Evolutionary conservation across 64 coral and sea anemone genomes (phyloP), one percentile per base, ranked within the genome.

Genomic region (Stichodactyla helianthus): DNA sequence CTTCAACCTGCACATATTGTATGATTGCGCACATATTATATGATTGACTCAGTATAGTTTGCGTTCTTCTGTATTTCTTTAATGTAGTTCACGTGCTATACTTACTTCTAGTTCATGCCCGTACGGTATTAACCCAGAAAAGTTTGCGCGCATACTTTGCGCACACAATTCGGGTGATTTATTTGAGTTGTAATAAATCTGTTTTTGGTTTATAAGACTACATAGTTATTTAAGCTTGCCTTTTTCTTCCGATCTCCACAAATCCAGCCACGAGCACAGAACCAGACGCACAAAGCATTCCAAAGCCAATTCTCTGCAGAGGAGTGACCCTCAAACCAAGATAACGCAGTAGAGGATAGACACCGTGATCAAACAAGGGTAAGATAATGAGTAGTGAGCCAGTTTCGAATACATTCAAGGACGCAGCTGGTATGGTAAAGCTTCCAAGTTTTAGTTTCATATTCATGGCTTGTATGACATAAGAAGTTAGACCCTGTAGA

Each of bases 221-320:
- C 35, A 3, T 44, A 22, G 18, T 54, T 68, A 68, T 68, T 5
- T 68, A 74, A 31, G 25, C 68, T 74, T 27, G 31, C 60, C 85
- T 23, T 68, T 89, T 88, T 57, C 91, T 44, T 89, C 26, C 52
- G 51, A 93, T 85, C 83, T 93, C 93, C 51, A 95, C 85, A 59
- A 79, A 86, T 44, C 93, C 89, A 17, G 89, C 93, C 55, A 95
- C 50, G 25, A 14, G 86, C 53, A 89, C 87, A 2, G 93, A 95
- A n/a, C 76, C 55, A 53, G 87, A 86, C 1, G 93, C 87, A 74
- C 92, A 89, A 0, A 95, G 61, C 89, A 95, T 65, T 61, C 93
- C 93, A 77, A 86, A 77, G 14, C 93, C 87, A 44, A 95, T 95
- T 57, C 91, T 92, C 59, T 78, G 90, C 60, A 95, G 83, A 18